Percentiles rank a stretch among this genome's conserved stretches.
Evolutionary conservation across 2,113 vertebrate species (phyloP).

Genomic region (Piprites chloris): DNA sequence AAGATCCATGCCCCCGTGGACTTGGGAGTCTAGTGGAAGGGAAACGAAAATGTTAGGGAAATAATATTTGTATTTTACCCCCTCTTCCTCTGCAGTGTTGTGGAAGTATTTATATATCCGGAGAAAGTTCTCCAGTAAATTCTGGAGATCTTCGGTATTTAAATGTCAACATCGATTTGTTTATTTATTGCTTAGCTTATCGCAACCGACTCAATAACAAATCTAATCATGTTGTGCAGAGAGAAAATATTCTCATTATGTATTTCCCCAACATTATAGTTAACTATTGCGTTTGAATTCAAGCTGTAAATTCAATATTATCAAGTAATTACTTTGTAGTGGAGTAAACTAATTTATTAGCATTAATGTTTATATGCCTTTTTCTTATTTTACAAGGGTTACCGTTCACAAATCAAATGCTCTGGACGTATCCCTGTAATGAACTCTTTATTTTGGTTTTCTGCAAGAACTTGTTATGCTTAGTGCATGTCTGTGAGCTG

Average conservation of each 20-base stretch:
- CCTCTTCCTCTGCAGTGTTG: constrained; percentile 36
- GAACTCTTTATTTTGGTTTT: constrained; percentile 77
- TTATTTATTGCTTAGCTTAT: constrained; percentile 82
- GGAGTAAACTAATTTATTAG: constrained; percentile 82
- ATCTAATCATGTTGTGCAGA: constrained; percentile 75
- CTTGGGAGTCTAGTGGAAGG: constrained; percentile 4
- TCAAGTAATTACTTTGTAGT: constrained; percentile 75
- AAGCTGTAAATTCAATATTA: constrained; percentile 78
- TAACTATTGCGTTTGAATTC: constrained; percentile 67
- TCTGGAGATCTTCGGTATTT: constrained; percentile 77
- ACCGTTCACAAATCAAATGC: constrained; percentile 76
- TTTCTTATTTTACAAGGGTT: constrained; percentile 69
- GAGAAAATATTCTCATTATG: constrained; percentile 73
- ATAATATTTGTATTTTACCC: constrained; percentile 40
- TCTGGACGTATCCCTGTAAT: constrained; percentile 72
- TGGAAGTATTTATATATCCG: constrained; percentile 72
- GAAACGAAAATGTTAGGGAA: constrained; percentile 40
- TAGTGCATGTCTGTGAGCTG: constrained; percentile 55
- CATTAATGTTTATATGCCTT: constrained; percentile 77
- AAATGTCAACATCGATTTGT: constrained; percentile 81
- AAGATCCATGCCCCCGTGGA: constrained; percentile 21
- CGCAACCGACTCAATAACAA: constrained; percentile 78
- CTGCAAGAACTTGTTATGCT: constrained; percentile 67
- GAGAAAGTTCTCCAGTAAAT: constrained; percentile 75
- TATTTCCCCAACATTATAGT: constrained; percentile 72